These are phyloP conservation scores for Poecilia gillii DNA, from an alignment of 2,797 vertebrate species.

Conservation along the genomic window DNA sequence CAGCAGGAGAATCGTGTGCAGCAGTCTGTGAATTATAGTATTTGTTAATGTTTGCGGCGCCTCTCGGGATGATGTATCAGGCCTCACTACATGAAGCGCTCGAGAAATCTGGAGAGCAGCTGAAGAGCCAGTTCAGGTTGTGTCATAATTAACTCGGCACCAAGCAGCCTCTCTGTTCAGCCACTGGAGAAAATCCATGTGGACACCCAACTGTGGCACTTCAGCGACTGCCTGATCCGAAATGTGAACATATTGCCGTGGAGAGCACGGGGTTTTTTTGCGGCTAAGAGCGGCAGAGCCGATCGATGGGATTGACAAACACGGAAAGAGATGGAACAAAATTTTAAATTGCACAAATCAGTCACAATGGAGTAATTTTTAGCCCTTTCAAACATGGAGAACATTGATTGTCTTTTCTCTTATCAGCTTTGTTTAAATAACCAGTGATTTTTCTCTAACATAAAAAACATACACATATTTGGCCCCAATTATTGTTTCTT, in stretches of 20 bases:
- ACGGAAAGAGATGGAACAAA: not conserved
- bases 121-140: slow-evolving; percentile 20
- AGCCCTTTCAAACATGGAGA: not conserved
- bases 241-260: slow-evolving; percentile 21
- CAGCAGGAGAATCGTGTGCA: slow-evolving; percentile 6
- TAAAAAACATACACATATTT: not conserved
- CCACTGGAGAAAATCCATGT: slow-evolving; percentile 37
- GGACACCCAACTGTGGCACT: slow-evolving; percentile 28
- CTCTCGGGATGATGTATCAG: slow-evolving; percentile 11
- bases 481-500: not conserved
- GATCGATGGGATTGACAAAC: slow-evolving; percentile 3
- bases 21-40: slow-evolving; percentile 27
- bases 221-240: slow-evolving; percentile 10
- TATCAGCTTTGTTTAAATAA: not conserved
- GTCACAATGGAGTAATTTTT: not conserved
- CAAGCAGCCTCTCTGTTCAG: slow-evolving; percentile 26
- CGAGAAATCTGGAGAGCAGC: slow-evolving; percentile 23
- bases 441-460: not conserved
- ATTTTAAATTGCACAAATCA: not conserved
- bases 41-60: slow-evolving; percentile 8
- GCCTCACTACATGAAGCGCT: slow-evolving; percentile 23
- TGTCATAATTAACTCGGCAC: slow-evolving; percentile 27
- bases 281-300: not conserved
- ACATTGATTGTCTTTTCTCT: not conserved
- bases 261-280: not conserved